Evolutionary conservation across 2,888 invertebrate species (phyloP), one percentile per base, ranked within the genome.

Genomic region (Invenusta paracnida): DNA sequence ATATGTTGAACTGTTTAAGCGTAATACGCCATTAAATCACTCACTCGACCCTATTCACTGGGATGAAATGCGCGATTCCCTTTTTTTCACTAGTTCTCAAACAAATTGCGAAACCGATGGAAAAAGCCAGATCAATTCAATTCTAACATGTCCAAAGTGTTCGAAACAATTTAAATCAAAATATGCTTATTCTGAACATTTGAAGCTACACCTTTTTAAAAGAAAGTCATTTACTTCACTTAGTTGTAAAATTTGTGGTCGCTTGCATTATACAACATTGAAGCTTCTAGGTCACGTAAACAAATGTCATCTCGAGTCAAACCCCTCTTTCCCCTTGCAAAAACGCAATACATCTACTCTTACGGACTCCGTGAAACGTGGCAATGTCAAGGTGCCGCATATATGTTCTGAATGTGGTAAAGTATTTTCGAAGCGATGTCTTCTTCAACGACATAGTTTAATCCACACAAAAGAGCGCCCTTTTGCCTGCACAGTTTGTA

Each of bases 401-500:
- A n/a, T n/a, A n/a, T n/a, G n/a, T 84, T 84, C 28, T 25, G 25
- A 25, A 67, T 66, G 67, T 28, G 30, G 25, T 1, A 84, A 84
- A 84, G 28, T 30, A 81, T 84, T 84, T 17, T 67, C 28, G 28
- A 67, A 66, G 2, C 66, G 67, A 25, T 67, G 25, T 67, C 73
- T 84, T 66, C n/a, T 84, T 0, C 66, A 48, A 11, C 84, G 67
- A 29, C 67, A 84, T 67, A 28, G n/a, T 28, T 66, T 67, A 29
- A 84, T 73, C 2, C 84, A 66, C 27, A 84, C 84, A 73, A 73
- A 73, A 23, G 25, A 73, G 23, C 11, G 25, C 17, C 23, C 25
- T 73, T 73, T 23, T 73, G 23, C 2, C 5, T 84, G 84, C 29
- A 28, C 84, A 84, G 27, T 84, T 67, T 84, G 84, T 25, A 48